Percentiles rank a stretch among this genome's conserved stretches.
phyloP scores from a whole-genome alignment of 2,888 invertebrate genomes.

The Troides helena region DNA sequence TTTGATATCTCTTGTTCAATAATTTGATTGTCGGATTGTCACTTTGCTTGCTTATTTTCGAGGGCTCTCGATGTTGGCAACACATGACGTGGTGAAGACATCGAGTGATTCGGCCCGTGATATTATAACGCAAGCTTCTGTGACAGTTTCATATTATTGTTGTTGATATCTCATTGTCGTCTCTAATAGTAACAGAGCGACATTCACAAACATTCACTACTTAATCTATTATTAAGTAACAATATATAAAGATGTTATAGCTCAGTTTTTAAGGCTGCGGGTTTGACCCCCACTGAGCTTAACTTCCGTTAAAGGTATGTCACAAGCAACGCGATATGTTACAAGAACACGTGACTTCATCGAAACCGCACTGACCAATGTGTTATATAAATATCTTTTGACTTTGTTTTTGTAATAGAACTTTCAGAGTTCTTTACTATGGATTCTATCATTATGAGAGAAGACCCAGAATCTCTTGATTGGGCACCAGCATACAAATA shows the following conservation, averaged over 20 bases:
- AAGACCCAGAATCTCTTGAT: too few species aligned
- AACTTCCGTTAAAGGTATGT: too few species aligned
- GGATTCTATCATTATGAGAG: too few species aligned
- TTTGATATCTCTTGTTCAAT: constrained; percentile 36
- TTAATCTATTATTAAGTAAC: not conserved
- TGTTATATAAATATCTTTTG: too few species aligned
- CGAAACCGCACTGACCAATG: too few species aligned
- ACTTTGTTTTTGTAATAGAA: too few species aligned
- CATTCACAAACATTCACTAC: not conserved
- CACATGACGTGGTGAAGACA: constrained; percentile 65
- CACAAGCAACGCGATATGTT: too few species aligned
- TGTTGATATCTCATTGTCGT: constrained; percentile 19
- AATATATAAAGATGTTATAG: not conserved
- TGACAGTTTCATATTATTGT: constrained; percentile 33
- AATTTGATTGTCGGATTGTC: constrained; percentile 44
- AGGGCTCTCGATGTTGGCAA: constrained; percentile 67
- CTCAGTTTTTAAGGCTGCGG: too few species aligned
- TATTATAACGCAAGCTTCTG: constrained; percentile 38
- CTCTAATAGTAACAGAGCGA: not conserved
- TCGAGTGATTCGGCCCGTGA: constrained; percentile 58
- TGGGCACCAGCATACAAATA: too few species aligned
- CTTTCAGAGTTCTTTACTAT: too few species aligned
- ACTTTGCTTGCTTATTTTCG: constrained; percentile 60
- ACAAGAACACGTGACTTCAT: too few species aligned
- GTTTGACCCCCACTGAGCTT: too few species aligned